phyloP scores from a whole-genome alignment of 2,888 invertebrate genomes.

The Luperina testacea region DNA sequence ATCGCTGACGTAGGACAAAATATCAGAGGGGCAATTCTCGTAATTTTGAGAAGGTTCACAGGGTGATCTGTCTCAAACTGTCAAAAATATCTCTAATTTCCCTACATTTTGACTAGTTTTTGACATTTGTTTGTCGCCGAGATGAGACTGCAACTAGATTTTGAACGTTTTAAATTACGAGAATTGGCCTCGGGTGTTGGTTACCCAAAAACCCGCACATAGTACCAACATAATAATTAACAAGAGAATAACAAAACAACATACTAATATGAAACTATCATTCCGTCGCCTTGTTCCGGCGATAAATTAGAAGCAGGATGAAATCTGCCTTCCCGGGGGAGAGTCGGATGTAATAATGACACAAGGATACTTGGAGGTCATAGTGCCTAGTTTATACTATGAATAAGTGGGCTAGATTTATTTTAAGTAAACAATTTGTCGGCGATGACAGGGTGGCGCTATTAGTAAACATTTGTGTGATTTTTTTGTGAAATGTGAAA shows the following conservation, averaged over 20 bases:
- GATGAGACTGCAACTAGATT: too few species aligned
- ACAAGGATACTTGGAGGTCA: conserved; percentile 47
- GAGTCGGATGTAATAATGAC: conserved; percentile 53
- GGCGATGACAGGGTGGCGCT: not conserved
- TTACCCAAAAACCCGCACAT: not conserved
- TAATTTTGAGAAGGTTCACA: too few species aligned
- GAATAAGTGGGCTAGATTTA: conserved; percentile 17
- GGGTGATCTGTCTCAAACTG: too few species aligned
- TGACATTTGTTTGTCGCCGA: too few species aligned
- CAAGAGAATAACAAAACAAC: conserved; percentile 31
- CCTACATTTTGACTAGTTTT: too few species aligned
- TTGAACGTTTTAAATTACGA: too few species aligned
- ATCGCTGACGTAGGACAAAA: not conserved
- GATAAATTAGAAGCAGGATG: conserved; percentile 59
- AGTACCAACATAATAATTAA: conserved; percentile 8
- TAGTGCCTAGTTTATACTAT: conserved; percentile 25
- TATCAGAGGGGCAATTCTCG: too few species aligned
- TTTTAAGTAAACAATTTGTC: not conserved
- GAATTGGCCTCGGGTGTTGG: not conserved
- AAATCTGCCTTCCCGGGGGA: conserved; percentile 56
- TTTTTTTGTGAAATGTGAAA: not conserved
- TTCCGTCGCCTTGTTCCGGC: conserved; percentile 40
- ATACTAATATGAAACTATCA: conserved; percentile 55
- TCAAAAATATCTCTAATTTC: too few species aligned
- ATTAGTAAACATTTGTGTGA: not conserved